Evolutionary conservation across 2,797 vertebrate species (phyloP).

Genomic region (Meriones psammophilus): DNA sequence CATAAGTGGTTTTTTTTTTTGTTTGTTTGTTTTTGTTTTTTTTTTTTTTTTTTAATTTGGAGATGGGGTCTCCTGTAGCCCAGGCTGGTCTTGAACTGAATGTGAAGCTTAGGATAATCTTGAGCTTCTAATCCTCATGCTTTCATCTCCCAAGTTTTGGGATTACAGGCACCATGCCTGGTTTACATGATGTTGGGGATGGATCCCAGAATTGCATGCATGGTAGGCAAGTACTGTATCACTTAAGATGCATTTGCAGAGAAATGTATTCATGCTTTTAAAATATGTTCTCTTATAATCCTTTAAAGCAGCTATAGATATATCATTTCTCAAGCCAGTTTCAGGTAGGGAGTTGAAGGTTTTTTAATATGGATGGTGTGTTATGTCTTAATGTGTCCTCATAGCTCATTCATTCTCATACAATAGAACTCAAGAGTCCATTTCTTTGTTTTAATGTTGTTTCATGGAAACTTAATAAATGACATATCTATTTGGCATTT

Average conservation of each 20-base stretch:
- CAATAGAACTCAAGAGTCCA: slow-evolving; percentile 4
- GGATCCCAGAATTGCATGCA: neutral
- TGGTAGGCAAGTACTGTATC: neutral
- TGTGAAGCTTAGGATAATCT: neutral
- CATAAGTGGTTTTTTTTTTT: neutral
- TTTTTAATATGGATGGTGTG: neutral
- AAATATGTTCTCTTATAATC: neutral
- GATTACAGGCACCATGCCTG: neutral
- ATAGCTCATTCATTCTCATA: slow-evolving; percentile 41
- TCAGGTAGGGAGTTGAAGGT: slow-evolving; percentile 57
- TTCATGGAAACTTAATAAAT: slow-evolving; percentile 46
- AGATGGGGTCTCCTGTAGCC: neutral
- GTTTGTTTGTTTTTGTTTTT: no score
- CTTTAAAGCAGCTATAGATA: slow-evolving; percentile 37
- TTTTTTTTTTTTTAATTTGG: neutral
- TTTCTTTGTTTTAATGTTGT: slow-evolving; percentile 54
- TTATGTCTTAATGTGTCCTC: neutral
- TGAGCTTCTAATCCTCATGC: neutral
- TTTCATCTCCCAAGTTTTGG: neutral
- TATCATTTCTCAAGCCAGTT: neutral
- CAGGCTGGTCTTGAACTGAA: neutral
- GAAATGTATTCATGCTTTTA: neutral
- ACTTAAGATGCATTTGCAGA: neutral
- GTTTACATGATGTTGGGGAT: neutral
- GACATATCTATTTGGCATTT: slow-evolving; percentile 18